phyloP scores from a whole-genome alignment of 2,888 invertebrate genomes.

The Tipula vernalis region DNA sequence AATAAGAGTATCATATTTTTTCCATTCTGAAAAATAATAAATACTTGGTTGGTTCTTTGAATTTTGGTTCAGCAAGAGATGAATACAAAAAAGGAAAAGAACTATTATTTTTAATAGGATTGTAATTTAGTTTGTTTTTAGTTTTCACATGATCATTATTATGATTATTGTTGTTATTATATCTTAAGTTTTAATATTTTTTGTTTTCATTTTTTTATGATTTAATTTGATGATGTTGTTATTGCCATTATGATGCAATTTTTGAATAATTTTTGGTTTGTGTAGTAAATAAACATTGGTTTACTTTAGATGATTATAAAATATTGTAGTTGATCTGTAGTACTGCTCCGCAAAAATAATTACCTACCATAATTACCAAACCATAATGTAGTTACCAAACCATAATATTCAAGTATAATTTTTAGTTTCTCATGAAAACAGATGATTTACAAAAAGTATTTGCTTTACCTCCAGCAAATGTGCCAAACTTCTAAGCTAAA shows the following conservation, averaged over 20 bases:
- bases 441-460: no score
- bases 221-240: neutral
- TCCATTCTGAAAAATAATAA: neutral
- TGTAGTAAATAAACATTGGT: neutral
- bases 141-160: neutral
- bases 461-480: no score
- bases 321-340: no score
- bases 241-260: neutral
- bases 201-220: neutral
- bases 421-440: no score
- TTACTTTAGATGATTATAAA: no score
- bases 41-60: neutral
- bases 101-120: neutral
- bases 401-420: no score
- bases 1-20: neutral
- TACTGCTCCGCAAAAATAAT: no score
- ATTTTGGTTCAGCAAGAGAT: neutral
- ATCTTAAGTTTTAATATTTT: neutral
- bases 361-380: no score
- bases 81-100: neutral
- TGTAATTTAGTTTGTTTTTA: neutral
- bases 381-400: no score
- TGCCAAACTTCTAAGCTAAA: no score
- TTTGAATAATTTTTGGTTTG: neutral
- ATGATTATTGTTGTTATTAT: neutral